These are phyloP conservation scores for Glaucomys volans DNA, from an alignment of 2,113 vertebrate species.

Conservation along the genomic window DNA sequence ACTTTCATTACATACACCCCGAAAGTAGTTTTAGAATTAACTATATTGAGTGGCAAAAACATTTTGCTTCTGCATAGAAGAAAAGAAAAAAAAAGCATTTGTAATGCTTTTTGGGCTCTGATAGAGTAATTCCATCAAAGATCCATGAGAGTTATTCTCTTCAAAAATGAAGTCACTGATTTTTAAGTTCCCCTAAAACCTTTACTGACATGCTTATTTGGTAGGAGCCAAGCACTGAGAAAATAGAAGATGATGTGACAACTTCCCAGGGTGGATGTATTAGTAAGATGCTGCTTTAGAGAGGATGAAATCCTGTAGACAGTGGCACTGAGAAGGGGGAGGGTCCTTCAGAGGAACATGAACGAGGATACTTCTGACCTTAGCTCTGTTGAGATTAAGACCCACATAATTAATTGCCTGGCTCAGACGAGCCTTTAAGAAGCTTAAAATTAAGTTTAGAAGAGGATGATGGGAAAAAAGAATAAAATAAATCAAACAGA, in stretches of 20 bases:
- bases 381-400: background rate
- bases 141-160: slow-evolving; percentile 43
- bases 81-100: too few species aligned
- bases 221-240: background rate
- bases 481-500: background rate
- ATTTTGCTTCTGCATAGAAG: background rate
- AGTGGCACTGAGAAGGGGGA: rapidly evolving
- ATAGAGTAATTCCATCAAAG: slow-evolving; percentile 48
- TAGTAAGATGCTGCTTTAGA: background rate
- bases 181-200: slow-evolving; percentile 31
- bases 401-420: background rate
- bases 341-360: background rate
- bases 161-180: slow-evolving; percentile 51
- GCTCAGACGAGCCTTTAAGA: background rate
- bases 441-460: background rate
- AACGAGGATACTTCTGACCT: background rate
- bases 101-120: background rate
- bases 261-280: background rate
- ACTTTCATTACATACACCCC: background rate
- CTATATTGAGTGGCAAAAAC: background rate
- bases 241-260: background rate
- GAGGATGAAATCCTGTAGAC: background rate
- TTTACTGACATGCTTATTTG: slow-evolving; percentile 33
- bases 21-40: background rate
- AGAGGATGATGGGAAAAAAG: background rate